Evolutionary conservation across 1,140 invertebrate genomes (phyloP), one percentile per base, ranked within the genome.

Genomic region (Diuraphis noxia): DNA sequence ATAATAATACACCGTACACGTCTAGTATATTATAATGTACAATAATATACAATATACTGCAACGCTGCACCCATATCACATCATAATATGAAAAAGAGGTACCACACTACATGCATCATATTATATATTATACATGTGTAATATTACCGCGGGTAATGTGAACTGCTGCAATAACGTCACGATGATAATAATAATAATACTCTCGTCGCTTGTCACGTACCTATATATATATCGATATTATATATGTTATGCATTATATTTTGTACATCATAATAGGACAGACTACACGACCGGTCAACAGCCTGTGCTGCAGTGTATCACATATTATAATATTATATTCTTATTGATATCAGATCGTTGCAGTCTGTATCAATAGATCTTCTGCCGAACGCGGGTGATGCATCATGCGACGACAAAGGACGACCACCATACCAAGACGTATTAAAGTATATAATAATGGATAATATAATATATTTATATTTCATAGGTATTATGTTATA

Each of bases 31-130:
- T 81, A 81, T 82, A 40, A 41, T 41, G 38, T 82, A n/a, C n/a
- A n/a, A n/a, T 82, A 82, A 40, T 81, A 52, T 79, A 38, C 38
- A 79, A 81, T 81, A 81, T 81, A 38, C 40, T 85, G 40, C 40
- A 84, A 84, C 34, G 40, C 34, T 84, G 40, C 81, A 41, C 30
- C 81, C 56, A 72, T 72, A 72, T 72, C 56, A 30, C 30, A 63
- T 63, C 30, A 63, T 63, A 63, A 63, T 63, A 63, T 63, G 56
- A n/a, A 17, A n/a, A 63, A 13, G n/a, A 49, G 4, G 46, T 49
- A 63, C n/a, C n/a, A n/a, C 40, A 82, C 30, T n/a, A n/a, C 81
- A 17, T 30, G 81, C 30, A 30, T 63, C 40, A 36, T 40, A 13
- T 81, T 79, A 36, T 23, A 72, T n/a, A 63, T n/a, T n/a, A n/a